Conservation (phyloP, 2,797 vertebrate genomes). For the Hylomyscus alleni region DNA sequence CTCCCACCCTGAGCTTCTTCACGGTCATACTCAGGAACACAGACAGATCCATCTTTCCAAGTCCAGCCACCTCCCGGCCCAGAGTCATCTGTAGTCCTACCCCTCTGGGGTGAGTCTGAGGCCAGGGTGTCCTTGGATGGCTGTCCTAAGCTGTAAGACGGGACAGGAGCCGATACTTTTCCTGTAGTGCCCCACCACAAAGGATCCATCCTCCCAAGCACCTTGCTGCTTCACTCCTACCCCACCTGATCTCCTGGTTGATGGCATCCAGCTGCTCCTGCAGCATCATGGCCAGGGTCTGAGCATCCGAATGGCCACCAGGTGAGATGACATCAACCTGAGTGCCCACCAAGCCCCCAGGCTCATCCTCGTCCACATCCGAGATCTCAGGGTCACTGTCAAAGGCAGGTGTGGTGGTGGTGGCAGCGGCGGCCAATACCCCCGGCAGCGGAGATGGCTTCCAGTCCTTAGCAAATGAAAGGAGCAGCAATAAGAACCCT, state of each 20-base stretch:
- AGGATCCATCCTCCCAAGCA: neutral
- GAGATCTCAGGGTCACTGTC: constrained; percentile 96
- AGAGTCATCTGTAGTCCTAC: neutral
- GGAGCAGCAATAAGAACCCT: neutral
- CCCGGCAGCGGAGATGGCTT: constrained; percentile 90
- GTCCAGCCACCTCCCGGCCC: neutral
- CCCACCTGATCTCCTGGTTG: constrained; percentile 97
- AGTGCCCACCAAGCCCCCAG: constrained; percentile 91
- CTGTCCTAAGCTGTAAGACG: neutral
- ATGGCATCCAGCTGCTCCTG: constrained; percentile 98
- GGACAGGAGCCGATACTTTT: neutral
- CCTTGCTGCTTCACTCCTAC: fast-evolving
- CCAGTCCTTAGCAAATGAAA: constrained; percentile 93
- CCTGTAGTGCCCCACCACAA: neutral
- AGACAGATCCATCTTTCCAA: neutral
- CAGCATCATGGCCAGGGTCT: constrained; percentile 97
- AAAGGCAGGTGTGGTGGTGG: constrained; percentile 90
- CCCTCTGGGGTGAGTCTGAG: neutral
- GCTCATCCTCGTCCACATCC: constrained; percentile 94
- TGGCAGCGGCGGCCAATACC: constrained; percentile 87
- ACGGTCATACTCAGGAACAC: neutral
- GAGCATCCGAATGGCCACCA: constrained; percentile 95
- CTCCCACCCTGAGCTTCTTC: neutral
- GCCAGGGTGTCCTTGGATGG: neutral
- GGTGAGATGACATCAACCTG: constrained; percentile 93